Percentiles rank a stretch among this genome's conserved stretches.
These are phyloP conservation scores for Gorsachius magnificus DNA, from an alignment of 2,797 vertebrate genomes.

Conservation along the genomic window DNA sequence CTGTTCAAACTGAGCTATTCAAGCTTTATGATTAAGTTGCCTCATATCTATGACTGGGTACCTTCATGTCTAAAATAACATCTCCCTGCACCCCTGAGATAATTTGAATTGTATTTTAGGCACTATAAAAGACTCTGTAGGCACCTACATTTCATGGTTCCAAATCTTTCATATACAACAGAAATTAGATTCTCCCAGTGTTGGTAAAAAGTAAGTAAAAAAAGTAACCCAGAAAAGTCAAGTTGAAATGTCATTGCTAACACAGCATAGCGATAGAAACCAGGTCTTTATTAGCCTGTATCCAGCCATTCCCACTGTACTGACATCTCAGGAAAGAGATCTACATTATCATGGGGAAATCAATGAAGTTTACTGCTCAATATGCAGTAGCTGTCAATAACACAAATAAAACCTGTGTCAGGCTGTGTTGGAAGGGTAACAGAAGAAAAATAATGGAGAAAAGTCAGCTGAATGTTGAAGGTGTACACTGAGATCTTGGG, in stretches of 20 bases:
- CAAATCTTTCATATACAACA: background rate
- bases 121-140: background rate
- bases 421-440: background rate
- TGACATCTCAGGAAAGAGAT: background rate
- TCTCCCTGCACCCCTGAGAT: background rate
- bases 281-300: background rate
- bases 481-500: background rate
- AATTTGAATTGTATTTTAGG: background rate
- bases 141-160: background rate
- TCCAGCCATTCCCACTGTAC: background rate
- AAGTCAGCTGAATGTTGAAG: background rate
- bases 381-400: background rate
- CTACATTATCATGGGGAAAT: background rate
- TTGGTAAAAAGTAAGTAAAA: background rate
- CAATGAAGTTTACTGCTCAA: background rate
- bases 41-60: background rate
- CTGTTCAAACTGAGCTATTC: background rate
- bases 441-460: background rate
- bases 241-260: background rate
- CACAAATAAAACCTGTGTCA: background rate
- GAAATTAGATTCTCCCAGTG: background rate
- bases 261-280: background rate
- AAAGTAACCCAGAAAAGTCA: background rate
- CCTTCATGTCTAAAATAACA: background rate
- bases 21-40: background rate